Evolutionary conservation across 1,140 invertebrate genomes (phyloP).

Genomic region (Drosophila aff.): DNA sequence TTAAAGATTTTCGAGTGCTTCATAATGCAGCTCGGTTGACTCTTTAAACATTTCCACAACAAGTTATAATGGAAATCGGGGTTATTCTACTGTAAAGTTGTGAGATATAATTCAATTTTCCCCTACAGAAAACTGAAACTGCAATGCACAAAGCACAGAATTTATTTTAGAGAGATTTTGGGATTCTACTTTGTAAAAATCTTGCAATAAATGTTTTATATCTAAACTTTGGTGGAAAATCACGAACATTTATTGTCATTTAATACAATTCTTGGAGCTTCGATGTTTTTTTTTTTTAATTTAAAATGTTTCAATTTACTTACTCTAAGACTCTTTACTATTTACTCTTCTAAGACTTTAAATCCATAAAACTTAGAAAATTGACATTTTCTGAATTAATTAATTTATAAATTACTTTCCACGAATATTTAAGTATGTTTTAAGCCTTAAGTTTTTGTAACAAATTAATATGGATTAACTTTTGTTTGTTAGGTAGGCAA

Average conservation of each 20-base stretch:
- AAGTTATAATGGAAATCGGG: constrained; percentile 45
- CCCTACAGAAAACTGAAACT: too few relatives aligned
- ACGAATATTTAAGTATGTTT: background rate
- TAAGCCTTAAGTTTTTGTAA: too few relatives aligned
- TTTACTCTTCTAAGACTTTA: too few relatives aligned
- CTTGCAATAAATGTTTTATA: background rate
- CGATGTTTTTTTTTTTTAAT: too few relatives aligned
- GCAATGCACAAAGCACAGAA: too few relatives aligned
- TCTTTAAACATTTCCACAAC: constrained; percentile 44
- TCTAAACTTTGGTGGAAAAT: background rate
- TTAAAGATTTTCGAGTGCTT: constrained; percentile 54
- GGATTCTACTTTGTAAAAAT: background rate
- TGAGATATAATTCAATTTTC: background rate
- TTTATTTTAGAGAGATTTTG: background rate
- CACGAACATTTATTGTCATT: background rate
- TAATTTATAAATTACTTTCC: background rate
- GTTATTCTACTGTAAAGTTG: background rate
- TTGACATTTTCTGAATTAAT: background rate
- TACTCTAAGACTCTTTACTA: too few relatives aligned
- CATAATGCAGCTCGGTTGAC: constrained; percentile 41
- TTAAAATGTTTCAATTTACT: too few relatives aligned
- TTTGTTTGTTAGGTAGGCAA: too few relatives aligned
- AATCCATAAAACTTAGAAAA: background rate
- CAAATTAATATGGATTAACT: too few relatives aligned
- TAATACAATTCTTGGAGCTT: too few relatives aligned